Evolutionary conservation across 2,797 vertebrate genomes (phyloP).

Genomic region (Coranthus polyacanthus): DNA sequence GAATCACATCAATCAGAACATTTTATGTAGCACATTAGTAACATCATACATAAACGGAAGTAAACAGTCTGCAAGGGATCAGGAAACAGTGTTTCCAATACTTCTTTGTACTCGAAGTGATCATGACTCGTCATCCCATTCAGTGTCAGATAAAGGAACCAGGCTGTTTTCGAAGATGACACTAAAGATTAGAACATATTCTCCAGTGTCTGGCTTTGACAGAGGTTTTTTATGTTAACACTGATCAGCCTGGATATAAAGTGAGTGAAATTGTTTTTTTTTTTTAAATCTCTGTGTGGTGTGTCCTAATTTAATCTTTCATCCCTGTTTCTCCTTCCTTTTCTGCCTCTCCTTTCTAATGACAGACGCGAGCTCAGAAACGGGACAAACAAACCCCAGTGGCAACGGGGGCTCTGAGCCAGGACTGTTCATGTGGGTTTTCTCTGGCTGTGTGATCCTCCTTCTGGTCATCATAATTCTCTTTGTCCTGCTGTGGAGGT

Average conservation of each 20-base stretch:
- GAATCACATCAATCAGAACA: too few relatives aligned
- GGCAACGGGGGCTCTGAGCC: constrained; percentile 88
- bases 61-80: too few relatives aligned
- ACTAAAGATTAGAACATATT: constrained; percentile 31
- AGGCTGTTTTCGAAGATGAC: constrained; percentile 22
- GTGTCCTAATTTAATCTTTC: constrained; percentile 29
- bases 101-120: constrained; percentile 15
- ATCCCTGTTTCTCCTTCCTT: constrained; percentile 7
- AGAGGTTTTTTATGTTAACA: constrained; percentile 27
- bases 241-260: constrained; percentile 17
- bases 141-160: constrained; percentile 9
- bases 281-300: constrained; percentile 22
- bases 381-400: constrained; percentile 77
- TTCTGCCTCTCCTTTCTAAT: constrained; percentile 11
- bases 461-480: constrained; percentile 87
- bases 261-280: constrained; percentile 21
- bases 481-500: constrained; percentile 89
- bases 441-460: constrained; percentile 90
- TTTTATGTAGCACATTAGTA: too few relatives aligned
- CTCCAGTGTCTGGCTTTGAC: constrained; percentile 27
- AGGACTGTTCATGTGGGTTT: constrained; percentile 91
- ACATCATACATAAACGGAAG: too few relatives aligned
- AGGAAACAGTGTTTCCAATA: background rate
- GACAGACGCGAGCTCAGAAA: constrained; percentile 62
- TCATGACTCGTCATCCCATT: background rate